phyloP scores from a whole-genome alignment of 2,888 invertebrate species.

The Willowsia nigromaculata region DNA sequence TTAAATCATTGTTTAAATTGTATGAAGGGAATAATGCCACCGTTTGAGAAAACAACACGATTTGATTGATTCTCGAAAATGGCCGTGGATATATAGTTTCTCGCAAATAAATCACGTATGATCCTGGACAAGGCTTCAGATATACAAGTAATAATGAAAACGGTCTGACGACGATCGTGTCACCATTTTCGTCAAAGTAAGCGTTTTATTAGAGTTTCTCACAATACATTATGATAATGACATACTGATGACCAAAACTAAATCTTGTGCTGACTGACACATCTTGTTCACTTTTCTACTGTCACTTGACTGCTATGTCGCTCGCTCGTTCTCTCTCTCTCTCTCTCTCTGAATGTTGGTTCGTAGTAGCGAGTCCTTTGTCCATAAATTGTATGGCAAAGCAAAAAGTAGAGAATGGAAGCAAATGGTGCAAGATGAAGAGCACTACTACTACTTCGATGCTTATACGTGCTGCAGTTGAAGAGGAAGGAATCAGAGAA shows the following conservation, averaged over 20 bases:
- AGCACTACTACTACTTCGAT: background rate
- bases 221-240: constrained; percentile 39
- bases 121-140: background rate
- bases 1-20: background rate
- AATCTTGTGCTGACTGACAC: constrained; percentile 44
- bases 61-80: background rate
- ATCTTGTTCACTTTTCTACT: constrained; percentile 36
- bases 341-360: no score
- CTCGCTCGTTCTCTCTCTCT: no score
- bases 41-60: background rate
- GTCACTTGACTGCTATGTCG: constrained; percentile 37
- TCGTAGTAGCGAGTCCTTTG: background rate
- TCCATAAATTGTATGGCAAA: constrained; percentile 8
- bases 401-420: constrained; percentile 8
- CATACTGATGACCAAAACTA: constrained; percentile 40
- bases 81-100: background rate
- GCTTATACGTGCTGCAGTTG: constrained; percentile 3
- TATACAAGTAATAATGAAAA: background rate
- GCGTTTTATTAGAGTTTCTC: background rate
- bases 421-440: constrained; percentile 18
- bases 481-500: background rate
- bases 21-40: background rate
- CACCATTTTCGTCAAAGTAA: background rate
- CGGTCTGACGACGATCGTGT: background rate
- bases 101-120: background rate